Base-by-base conservation (phyloP, 2,113 vertebrate genomes). In the Alligator sinensis region DNA sequence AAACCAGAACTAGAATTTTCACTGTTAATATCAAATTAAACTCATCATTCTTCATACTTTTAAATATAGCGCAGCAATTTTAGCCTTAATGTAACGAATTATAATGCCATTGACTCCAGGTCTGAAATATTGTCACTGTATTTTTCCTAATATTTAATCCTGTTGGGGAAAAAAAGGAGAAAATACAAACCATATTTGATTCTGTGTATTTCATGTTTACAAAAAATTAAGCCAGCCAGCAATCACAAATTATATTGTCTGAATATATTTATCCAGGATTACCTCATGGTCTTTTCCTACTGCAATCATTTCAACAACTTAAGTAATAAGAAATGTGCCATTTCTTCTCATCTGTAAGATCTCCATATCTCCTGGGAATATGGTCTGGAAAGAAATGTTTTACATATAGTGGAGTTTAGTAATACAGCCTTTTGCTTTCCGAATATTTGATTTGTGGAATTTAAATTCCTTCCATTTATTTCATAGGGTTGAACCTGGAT, bases 251-350 rank as follows among this genome's bases (percentile, higher is more conserved):
- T 38, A 11, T 38, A 74, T 30, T 24, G 47, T 38, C 38, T 25
- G 70, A 6, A 47, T 47, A 47, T 74, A 13, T 38, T 25, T 74
- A 13, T 47, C 12, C 70, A 74, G 34, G 14, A 47, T 74, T 19
- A 19, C 14, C 70, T 74, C 70, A 74, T 15, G 21, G 47, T 72
- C 12, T 74, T 24, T 47, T 74, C 30, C 34, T 74, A 15, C 81
- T 92, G 64, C 79, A 83, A 91, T 75, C 17, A 91, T 66, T 83
- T 96, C 77, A 82, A 68, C 47, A 83, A 68, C 16, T 59, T 92
- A 91, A 94, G 80, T 85, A 81, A 75, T 81, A 61, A 86, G 28
- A n/a, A 82, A 58, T 12, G 74, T 80, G 74, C 86, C n/a, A 54
- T 27, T 61, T 84, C 22, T 76, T 90, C 79, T 61, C 21, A 87